These are phyloP conservation scores for Pollachius pollachius DNA, from an alignment of 2,113 vertebrate species.

Conservation along the genomic window DNA sequence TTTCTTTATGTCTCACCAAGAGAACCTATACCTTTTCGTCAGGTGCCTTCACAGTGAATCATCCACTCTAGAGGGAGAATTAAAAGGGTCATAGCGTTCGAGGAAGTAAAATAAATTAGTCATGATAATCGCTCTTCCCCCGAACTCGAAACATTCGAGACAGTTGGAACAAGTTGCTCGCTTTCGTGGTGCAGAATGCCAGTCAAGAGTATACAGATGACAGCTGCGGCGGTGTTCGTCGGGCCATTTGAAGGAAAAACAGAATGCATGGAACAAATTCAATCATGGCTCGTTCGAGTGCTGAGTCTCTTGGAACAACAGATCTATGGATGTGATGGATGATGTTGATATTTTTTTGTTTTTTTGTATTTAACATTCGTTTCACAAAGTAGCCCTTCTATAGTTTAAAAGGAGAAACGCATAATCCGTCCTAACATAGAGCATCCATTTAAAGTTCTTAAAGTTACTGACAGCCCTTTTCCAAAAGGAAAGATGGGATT, in stretches of 20 bases:
- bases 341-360: conserved; percentile 62
- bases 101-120: conserved; percentile 37
- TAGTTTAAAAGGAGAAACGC: background rate
- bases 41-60: conserved; percentile 39
- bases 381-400: background rate
- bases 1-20: background rate
- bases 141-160: conserved; percentile 15
- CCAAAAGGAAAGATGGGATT: no score
- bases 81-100: conserved; percentile 19
- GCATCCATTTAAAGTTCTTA: background rate
- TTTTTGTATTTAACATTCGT: background rate
- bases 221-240: conserved; percentile 65
- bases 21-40: conserved; percentile 35
- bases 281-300: conserved; percentile 74
- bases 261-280: conserved; percentile 67
- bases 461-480: background rate
- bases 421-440: background rate
- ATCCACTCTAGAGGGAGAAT: conserved; percentile 46
- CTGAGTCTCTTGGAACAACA: conserved; percentile 70
- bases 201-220: conserved; percentile 42
- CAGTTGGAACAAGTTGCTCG: conserved; percentile 55
- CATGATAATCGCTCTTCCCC: conserved; percentile 15
- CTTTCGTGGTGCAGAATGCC: conserved; percentile 2
- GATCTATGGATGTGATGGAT: conserved; percentile 71
- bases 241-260: conserved; percentile 41